These are phyloP conservation scores for Drosophila biarmipes DNA, from an alignment of 1,140 invertebrate genomes.

Conservation along the genomic window DNA sequence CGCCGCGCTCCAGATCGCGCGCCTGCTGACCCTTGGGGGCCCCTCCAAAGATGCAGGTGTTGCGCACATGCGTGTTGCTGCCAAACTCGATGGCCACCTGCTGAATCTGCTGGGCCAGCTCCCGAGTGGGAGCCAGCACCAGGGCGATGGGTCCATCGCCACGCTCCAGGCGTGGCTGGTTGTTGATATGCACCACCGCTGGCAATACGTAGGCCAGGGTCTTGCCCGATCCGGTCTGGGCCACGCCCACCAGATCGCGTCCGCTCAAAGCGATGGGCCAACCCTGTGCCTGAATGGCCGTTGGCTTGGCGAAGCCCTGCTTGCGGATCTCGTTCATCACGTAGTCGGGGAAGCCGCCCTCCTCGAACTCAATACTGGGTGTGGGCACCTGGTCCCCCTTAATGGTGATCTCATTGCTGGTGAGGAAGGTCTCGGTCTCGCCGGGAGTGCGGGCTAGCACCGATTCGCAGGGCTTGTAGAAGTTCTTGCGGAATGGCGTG, in stretches of 20 bases:
- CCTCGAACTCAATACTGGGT: constrained; percentile 93
- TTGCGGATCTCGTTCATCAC: constrained; percentile 92
- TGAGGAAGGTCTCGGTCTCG: constrained; percentile 91
- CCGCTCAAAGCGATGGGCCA: constrained; percentile 98
- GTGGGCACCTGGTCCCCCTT: constrained; percentile 92
- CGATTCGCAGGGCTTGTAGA: constrained; percentile 92
- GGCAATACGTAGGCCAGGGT: constrained; percentile 93
- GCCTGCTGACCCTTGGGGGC: constrained; percentile 94
- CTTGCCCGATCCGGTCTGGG: constrained; percentile 97
- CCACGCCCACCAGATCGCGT: constrained; percentile 97
- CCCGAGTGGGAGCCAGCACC: constrained; percentile 96
- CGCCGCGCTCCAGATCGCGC: constrained; percentile 93
- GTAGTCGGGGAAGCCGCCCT: constrained; percentile 93
- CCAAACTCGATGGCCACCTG: constrained; percentile 97
- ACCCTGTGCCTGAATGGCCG: constrained; percentile 95
- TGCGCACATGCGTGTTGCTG: constrained; percentile 92
- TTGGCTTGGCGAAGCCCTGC: constrained; percentile 93
- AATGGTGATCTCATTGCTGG: constrained; percentile 92
- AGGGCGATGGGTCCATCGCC: constrained; percentile 95
- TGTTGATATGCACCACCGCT: constrained; percentile 96
- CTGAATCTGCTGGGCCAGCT: constrained; percentile 98
- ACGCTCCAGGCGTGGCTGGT: constrained; percentile 91
- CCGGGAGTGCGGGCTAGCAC: constrained; percentile 89
- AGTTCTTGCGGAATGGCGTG: constrained; percentile 96
- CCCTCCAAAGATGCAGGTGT: constrained; percentile 97